A percentile compares a stretch with the other conserved stretches of the same genome.
Evolutionary conservation across 2,888 invertebrate genomes (phyloP).

Genomic region (Neelides folsomi): DNA sequence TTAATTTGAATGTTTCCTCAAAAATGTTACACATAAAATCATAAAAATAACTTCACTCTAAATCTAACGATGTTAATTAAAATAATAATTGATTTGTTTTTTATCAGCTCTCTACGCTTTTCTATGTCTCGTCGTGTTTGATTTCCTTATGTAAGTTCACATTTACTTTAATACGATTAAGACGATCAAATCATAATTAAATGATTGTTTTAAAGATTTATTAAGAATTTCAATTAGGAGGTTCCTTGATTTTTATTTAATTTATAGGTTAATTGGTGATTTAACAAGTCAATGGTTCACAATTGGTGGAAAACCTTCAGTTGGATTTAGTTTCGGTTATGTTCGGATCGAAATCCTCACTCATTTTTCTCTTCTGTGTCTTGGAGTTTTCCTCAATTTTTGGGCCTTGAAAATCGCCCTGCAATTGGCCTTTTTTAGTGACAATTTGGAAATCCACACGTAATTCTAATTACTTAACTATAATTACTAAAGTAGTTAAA

Average conservation of each 20-base stretch:
- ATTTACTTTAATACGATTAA: background rate
- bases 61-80: background rate
- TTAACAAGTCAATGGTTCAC: conserved; percentile 24
- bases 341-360: conserved; percentile 27
- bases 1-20: too few relatives aligned
- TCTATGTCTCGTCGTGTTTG: conserved; percentile 24
- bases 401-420: conserved; percentile 25
- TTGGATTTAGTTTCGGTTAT: conserved; percentile 28
- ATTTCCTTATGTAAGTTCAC: conserved; percentile 25
- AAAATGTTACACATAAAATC: background rate
- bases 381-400: conserved; percentile 23
- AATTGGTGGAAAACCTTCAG: conserved; percentile 26
- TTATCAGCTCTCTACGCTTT: conserved; percentile 25
- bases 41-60: background rate
- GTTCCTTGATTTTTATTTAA: background rate
- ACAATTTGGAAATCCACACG: conserved; percentile 28
- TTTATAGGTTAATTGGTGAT: conserved; percentile 25
- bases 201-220: too few relatives aligned
- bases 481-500: background rate
- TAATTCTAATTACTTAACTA: conserved; percentile 8
- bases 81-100: conserved; percentile 2
- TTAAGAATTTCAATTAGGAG: too few relatives aligned
- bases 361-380: conserved; percentile 28
- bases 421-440: conserved; percentile 16
- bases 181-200: too few relatives aligned